Conservation (phyloP, 2,888 invertebrate species). For the Zaprionus bogoriensis region DNA sequence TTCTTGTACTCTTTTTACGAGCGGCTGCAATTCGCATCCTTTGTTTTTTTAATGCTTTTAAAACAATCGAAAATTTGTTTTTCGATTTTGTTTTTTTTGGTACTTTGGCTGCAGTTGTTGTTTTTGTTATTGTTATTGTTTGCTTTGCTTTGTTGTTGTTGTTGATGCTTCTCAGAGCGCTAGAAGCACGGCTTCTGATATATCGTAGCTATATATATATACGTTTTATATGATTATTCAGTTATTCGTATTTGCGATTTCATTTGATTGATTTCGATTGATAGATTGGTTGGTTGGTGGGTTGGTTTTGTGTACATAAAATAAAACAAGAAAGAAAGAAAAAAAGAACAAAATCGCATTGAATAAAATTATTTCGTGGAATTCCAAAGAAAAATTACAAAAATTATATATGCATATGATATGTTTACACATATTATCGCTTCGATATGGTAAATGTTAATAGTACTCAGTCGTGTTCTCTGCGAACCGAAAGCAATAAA, state of each 20-base stretch:
- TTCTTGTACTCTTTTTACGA: conserved; percentile 11
- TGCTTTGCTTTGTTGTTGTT: conserved; percentile 37
- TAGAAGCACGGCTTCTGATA: conserved; percentile 82
- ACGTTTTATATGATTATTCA: conserved; percentile 11
- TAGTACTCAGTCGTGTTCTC: background rate
- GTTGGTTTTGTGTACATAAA: conserved; percentile 73
- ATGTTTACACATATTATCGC: background rate
- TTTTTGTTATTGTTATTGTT: conserved; percentile 27
- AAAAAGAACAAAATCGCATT: conserved; percentile 75
- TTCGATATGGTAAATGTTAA: conserved; percentile 18
- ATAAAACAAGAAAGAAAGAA: conserved; percentile 67
- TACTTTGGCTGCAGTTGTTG: conserved; percentile 64
- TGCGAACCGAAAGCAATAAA: conserved; percentile 47
- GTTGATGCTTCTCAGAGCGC: conserved; percentile 71
- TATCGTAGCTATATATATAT: conserved; percentile 80
- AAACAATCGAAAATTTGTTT: conserved; percentile 23
- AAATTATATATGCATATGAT: conserved; percentile 14
- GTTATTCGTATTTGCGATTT: background rate
- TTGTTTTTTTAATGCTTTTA: conserved; percentile 2
- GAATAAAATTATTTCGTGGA: conserved; percentile 17
- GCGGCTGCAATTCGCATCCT: conserved; percentile 8
- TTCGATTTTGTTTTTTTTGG: conserved; percentile 47
- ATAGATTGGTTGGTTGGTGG: conserved; percentile 56
- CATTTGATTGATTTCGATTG: conserved; percentile 25
- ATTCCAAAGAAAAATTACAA: conserved; percentile 23